Evolutionary conservation across 1,140 invertebrate species (phyloP).

Genomic region (Rhopalosiphum padi): DNA sequence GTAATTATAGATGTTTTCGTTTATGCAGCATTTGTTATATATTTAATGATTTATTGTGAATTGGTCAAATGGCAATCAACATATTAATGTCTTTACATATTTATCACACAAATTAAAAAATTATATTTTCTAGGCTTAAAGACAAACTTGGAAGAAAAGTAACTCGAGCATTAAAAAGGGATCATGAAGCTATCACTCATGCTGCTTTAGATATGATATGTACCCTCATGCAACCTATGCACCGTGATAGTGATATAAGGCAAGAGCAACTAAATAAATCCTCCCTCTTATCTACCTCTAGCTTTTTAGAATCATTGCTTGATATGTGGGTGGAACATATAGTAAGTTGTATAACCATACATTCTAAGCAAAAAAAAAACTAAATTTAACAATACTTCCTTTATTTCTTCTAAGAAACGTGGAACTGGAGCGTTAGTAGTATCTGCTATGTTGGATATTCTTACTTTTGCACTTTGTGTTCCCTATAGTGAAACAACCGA

Average conservation of each 20-base stretch:
- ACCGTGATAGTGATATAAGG: conserved; percentile 91
- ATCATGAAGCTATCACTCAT: conserved; percentile 90
- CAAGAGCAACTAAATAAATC: conserved; percentile 99
- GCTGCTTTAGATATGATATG: conserved; percentile 97
- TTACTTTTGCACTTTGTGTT: conserved; percentile 98
- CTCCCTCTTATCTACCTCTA: conserved; percentile 88
- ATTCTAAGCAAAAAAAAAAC: not conserved
- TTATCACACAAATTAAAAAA: not conserved
- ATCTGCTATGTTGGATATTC: conserved; percentile 94
- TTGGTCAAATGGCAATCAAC: not conserved
- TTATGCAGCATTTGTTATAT: not conserved
- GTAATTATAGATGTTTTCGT: not conserved
- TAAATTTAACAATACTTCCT: conserved; percentile 45
- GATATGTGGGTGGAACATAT: conserved; percentile 96
- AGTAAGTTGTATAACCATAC: conserved; percentile 68
- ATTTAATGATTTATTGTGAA: not conserved
- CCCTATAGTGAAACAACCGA: conserved; percentile 99
- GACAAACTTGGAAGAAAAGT: conserved; percentile 90
- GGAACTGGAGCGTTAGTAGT: conserved; percentile 82
- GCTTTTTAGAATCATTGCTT: conserved; percentile 91
- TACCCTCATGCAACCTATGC: conserved; percentile 98
- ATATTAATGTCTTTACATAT: not conserved
- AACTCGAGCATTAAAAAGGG: conserved; percentile 79
- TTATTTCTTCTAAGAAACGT: conserved; percentile 70
- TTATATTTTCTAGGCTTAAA: conserved; percentile 74